A percentile compares a stretch with the other conserved stretches of the same genome.
phyloP scores from a whole-genome alignment of 1,140 invertebrate genomes.

The Harlomillsia oculata region DNA sequence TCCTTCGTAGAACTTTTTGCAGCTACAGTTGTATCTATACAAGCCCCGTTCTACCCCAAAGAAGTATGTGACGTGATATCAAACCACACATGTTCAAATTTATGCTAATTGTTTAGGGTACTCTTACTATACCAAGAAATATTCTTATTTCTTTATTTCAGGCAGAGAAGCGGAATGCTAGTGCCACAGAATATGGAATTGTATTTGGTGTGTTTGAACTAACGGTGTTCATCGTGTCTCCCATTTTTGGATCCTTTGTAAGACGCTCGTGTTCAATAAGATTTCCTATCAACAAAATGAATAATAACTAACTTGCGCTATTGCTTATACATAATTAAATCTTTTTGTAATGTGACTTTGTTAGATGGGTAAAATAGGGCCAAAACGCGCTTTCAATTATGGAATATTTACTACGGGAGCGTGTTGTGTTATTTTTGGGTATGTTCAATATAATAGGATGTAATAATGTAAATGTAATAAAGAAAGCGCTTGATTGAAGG shows the following conservation, averaged over 20 bases:
- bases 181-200: slow-evolving; percentile 76
- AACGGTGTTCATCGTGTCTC: slow-evolving; percentile 76
- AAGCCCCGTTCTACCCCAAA: slow-evolving; percentile 63
- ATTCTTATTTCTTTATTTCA: slow-evolving; percentile 39
- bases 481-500: not conserved
- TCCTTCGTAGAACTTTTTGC: slow-evolving; percentile 24
- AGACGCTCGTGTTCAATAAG: slow-evolving; percentile 34
- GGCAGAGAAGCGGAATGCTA: slow-evolving; percentile 76
- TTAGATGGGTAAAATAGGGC: slow-evolving; percentile 66
- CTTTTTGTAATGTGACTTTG: not conserved
- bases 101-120: not conserved
- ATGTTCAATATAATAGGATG: slow-evolving; percentile 4
- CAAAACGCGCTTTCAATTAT: slow-evolving; percentile 72
- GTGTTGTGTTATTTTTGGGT: slow-evolving; percentile 43
- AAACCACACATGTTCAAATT: not conserved
- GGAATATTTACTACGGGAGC: slow-evolving; percentile 74
- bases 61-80: slow-evolving; percentile 48
- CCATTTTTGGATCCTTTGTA: slow-evolving; percentile 74
- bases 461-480: slow-evolving; percentile 37
- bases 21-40: slow-evolving; percentile 31
- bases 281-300: not conserved
- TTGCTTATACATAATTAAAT: not conserved
- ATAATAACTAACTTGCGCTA: slow-evolving; percentile 43
- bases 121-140: not conserved
- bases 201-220: slow-evolving; percentile 88